Evolutionary conservation across 2,113 vertebrate genomes (phyloP).

Genomic region (Mormoops blainvillei): DNA sequence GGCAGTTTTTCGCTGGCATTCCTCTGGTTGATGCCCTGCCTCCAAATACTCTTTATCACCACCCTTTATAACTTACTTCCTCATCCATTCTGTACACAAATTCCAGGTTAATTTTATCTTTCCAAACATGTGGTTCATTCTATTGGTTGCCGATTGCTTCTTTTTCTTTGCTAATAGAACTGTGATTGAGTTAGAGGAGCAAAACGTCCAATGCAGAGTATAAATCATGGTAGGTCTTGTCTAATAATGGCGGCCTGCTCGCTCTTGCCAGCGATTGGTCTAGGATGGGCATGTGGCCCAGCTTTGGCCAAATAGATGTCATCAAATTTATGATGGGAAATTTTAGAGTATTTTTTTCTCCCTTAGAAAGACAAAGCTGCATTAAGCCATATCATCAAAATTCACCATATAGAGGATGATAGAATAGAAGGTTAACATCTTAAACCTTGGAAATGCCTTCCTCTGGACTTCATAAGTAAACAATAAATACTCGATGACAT

Average conservation of each 20-base stretch:
- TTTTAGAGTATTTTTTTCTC: not conserved
- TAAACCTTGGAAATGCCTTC: not conserved
- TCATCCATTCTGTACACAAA: not conserved
- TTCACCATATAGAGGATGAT: not conserved
- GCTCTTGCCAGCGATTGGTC: not conserved
- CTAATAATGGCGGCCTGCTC: not conserved
- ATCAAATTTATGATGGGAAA: not conserved
- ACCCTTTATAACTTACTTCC: not conserved
- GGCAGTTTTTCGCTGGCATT: not conserved
- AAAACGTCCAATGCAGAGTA: not conserved
- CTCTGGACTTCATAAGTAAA: not conserved
- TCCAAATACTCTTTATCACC: not conserved
- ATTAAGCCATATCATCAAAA: not conserved
- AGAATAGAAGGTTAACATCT: not conserved
- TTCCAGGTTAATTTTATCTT: not conserved
- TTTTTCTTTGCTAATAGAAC: not conserved
- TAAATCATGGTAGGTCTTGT: not conserved
- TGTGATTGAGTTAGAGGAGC: not conserved
- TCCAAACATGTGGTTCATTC: not conserved
- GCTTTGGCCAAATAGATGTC: not conserved
- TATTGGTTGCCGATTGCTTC: not conserved
- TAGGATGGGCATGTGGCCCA: too few species aligned
- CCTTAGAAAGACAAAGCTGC: not conserved
- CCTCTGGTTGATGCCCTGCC: not conserved
- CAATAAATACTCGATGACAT: not conserved